A percentile compares a stretch with the other conserved stretches of the same genome.
Evolutionary conservation across 2,797 vertebrate genomes (phyloP).

Genomic region (Brachymystax lenok): DNA sequence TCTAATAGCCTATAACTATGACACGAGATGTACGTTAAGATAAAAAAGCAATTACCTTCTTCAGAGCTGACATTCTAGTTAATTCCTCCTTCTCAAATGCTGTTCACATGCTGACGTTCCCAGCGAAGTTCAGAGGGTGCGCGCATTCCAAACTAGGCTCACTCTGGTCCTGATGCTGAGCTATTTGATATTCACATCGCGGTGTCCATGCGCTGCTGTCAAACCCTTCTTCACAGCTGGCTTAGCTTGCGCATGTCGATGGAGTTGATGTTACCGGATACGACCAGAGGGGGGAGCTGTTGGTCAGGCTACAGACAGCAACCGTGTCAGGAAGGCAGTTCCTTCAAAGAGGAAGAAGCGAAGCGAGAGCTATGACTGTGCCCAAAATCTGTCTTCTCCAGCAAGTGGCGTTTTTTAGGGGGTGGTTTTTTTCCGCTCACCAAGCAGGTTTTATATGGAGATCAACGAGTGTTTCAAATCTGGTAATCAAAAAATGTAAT

Average conservation of each 20-base stretch:
- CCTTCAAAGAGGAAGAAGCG: too few species aligned
- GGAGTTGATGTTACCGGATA: conserved; percentile 18
- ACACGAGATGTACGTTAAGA: not conserved
- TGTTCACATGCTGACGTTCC: conserved; percentile 75
- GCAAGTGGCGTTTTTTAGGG: too few species aligned
- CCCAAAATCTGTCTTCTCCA: too few species aligned
- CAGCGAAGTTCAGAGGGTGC: conserved; percentile 74
- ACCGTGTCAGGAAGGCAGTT: not conserved
- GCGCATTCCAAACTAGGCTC: conserved; percentile 59
- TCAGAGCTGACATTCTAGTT: conserved; percentile 91
- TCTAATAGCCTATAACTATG: conserved; percentile 1
- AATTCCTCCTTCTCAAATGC: conserved; percentile 69
- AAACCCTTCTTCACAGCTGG: conserved; percentile 57
- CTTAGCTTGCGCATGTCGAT: conserved; percentile 61
- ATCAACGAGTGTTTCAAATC: too few species aligned
- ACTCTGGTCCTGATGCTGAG: conserved; percentile 66
- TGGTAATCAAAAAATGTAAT: too few species aligned
- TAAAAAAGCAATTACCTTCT: conserved; percentile 71
- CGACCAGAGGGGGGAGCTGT: conserved; percentile 38
- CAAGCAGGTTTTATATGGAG: too few species aligned
- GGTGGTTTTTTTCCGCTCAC: too few species aligned
- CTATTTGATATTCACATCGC: conserved; percentile 68
- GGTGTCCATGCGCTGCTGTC: conserved; percentile 52
- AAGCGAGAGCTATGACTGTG: too few species aligned
- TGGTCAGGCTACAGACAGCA: not conserved